Conservation (phyloP, 2,888 invertebrate genomes). For the Pandemis heparana region DNA sequence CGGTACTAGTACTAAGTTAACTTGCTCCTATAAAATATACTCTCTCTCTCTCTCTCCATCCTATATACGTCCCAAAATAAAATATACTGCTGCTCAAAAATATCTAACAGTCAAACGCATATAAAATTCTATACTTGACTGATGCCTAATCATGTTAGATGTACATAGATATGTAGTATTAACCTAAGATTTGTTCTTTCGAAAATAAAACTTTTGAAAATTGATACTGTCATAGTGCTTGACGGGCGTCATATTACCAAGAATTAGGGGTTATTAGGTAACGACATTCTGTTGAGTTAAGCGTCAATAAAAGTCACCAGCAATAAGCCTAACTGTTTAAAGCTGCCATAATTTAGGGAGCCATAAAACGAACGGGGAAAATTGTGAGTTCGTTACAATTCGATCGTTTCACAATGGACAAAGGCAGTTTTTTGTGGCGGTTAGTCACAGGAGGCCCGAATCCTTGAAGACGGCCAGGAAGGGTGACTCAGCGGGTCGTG, state of each 20-base stretch:
- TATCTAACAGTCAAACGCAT: too few species aligned
- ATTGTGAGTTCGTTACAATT: constrained; percentile 35
- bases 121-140: too few species aligned
- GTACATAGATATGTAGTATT: too few species aligned
- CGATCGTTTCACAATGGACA: constrained; percentile 57
- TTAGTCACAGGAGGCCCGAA: constrained; percentile 71
- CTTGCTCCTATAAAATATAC: not conserved
- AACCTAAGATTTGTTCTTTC: not conserved
- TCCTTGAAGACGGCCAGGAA: constrained; percentile 72
- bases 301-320: constrained; percentile 47
- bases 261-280: constrained; percentile 25
- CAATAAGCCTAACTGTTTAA: constrained; percentile 46
- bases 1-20: not conserved
- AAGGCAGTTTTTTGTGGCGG: constrained; percentile 65
- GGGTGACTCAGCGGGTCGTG: constrained; percentile 76
- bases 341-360: constrained; percentile 36
- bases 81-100: too few species aligned
- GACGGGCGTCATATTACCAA: constrained; percentile 13
- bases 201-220: not conserved
- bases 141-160: too few species aligned
- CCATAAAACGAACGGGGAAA: constrained; percentile 28
- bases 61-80: too few species aligned
- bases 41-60: too few species aligned
- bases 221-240: not conserved
- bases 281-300: constrained; percentile 25